These are phyloP conservation scores for Cyclargus thomasi DNA, from an alignment of 1,140 invertebrate species.

Conservation along the genomic window DNA sequence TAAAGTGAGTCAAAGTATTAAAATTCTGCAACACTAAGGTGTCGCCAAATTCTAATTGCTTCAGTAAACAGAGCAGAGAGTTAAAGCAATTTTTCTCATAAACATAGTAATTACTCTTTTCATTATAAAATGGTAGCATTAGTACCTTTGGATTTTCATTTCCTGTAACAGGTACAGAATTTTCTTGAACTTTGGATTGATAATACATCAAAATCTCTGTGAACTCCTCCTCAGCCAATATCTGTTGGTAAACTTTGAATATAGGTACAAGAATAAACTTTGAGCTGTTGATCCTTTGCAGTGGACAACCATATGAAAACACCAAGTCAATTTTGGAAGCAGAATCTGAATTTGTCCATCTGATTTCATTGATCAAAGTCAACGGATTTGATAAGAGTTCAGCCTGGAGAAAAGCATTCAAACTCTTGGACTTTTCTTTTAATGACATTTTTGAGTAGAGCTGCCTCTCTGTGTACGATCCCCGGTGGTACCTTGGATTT, in stretches of 20 bases:
- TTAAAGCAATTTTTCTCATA: slow-evolving; percentile 63
- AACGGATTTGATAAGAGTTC: slow-evolving; percentile 53
- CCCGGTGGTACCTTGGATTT: slow-evolving; percentile 66
- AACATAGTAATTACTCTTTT: slow-evolving; percentile 43
- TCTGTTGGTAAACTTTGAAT: slow-evolving; percentile 65
- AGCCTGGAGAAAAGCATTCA: slow-evolving; percentile 50
- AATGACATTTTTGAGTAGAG: slow-evolving; percentile 64
- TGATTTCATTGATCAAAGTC: slow-evolving; percentile 53
- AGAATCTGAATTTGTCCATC: slow-evolving; percentile 43
- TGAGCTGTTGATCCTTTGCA: slow-evolving; percentile 63
- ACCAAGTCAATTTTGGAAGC: slow-evolving; percentile 36
- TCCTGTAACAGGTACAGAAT: slow-evolving; percentile 30
- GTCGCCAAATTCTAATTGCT: slow-evolving; percentile 41
- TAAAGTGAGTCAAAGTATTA: slow-evolving; percentile 62
- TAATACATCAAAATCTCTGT: slow-evolving; percentile 46
- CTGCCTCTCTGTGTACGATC: slow-evolving; percentile 73
- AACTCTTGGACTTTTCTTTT: slow-evolving; percentile 65
- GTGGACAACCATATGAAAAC: slow-evolving; percentile 57
- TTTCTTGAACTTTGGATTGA: slow-evolving; percentile 31
- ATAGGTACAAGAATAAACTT: slow-evolving; percentile 70
- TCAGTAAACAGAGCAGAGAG: slow-evolving; percentile 40
- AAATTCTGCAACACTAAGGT: slow-evolving; percentile 56
- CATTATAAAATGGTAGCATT: slow-evolving; percentile 42
- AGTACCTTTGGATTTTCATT: slow-evolving; percentile 38
- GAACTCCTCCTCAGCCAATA: slow-evolving; percentile 56